Conservation (phyloP, 2,888 invertebrate genomes). For the Caenorhabditis sp. region DNA sequence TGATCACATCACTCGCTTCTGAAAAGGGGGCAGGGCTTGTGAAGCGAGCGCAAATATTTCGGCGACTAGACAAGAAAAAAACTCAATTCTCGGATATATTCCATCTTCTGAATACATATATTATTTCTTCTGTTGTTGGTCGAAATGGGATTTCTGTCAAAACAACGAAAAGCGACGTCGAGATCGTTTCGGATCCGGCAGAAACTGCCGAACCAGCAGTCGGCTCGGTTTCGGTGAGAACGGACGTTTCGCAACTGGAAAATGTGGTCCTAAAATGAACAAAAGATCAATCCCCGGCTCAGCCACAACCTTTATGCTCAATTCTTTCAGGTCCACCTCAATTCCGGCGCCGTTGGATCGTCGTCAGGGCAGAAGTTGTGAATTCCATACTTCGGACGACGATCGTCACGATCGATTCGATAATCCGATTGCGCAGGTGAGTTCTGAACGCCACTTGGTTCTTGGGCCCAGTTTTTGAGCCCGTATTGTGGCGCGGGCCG, state of each 20-base stretch:
- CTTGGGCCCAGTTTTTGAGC: too few relatives aligned
- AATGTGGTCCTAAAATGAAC: too few relatives aligned
- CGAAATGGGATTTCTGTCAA: constrained; percentile 23
- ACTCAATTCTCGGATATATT: too few relatives aligned
- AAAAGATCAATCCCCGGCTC: constrained; percentile 78
- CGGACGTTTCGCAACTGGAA: neutral
- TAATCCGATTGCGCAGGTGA: constrained; percentile 72
- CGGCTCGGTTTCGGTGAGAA: neutral
- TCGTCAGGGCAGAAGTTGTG: constrained; percentile 71
- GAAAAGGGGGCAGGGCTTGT: too few relatives aligned
- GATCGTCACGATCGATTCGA: constrained; percentile 64
- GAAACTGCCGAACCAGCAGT: neutral
- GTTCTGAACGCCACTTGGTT: neutral
- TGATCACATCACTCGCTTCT: constrained; percentile 14
- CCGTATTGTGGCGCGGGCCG: too few relatives aligned
- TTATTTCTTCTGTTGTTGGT: neutral
- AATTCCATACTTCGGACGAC: constrained; percentile 63
- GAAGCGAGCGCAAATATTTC: too few relatives aligned
- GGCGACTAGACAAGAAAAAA: too few relatives aligned
- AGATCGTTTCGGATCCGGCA: constrained; percentile 18
- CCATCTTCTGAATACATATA: neutral
- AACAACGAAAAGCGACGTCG: constrained; percentile 2
- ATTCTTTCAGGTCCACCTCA: constrained; percentile 58
- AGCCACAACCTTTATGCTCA: constrained; percentile 54
- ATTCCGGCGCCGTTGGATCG: constrained; percentile 64